Evolutionary conservation across 2,888 invertebrate genomes (phyloP), one percentile per base, ranked within the genome.

Genomic region (Nyleta sp.): DNA sequence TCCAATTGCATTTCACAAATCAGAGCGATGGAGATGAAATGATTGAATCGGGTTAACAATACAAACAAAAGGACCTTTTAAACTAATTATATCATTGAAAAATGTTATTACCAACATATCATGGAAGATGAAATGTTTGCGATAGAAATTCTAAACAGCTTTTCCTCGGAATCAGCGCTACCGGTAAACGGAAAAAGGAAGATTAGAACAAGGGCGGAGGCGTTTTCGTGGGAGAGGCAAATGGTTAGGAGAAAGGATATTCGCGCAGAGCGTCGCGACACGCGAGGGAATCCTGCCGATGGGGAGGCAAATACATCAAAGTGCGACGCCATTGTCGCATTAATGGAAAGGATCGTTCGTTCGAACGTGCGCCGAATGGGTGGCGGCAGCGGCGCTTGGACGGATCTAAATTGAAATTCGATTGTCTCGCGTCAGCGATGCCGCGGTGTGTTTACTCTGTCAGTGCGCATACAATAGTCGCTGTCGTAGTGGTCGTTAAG

Each of bases 331-430:
- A 89, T 89, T 89, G 89, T 89, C 85, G 85, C 83, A 85, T 88
- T 89, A 88, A 89, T 88, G 87, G 89, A 88, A 89, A 88, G 88
- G 88, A 88, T 89, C 87, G 89, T 84, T 88, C 86, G 87, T 85
- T 87, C 84, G 85, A 86, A 83, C 85, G 85, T 85, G 84, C 83
- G 83, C 83, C 87, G 84, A 78, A 78, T 78, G 78, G 78, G 67
- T 67, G 78, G 78, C 50, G 81, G 82, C 85, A 72, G 78, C 50
- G 81, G 82, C 85, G 87, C 84, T 86, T 86, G 86, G 85, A 82
- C 84, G 84, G 83, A 82, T 86, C 85, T 85, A 88, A 88, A 89
- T 89, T 88, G 89, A 89, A 89, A 89, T 88, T 88, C 87, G 87
- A 89, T 89, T 88, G 88, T 89, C 85, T 86, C 84, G 80, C 77